Percentiles rank a stretch among this genome's conserved stretches.
These are phyloP conservation scores for Caenorhabditis macrosperma DNA, from an alignment of 2,888 invertebrate genomes.

Conservation along the genomic window DNA sequence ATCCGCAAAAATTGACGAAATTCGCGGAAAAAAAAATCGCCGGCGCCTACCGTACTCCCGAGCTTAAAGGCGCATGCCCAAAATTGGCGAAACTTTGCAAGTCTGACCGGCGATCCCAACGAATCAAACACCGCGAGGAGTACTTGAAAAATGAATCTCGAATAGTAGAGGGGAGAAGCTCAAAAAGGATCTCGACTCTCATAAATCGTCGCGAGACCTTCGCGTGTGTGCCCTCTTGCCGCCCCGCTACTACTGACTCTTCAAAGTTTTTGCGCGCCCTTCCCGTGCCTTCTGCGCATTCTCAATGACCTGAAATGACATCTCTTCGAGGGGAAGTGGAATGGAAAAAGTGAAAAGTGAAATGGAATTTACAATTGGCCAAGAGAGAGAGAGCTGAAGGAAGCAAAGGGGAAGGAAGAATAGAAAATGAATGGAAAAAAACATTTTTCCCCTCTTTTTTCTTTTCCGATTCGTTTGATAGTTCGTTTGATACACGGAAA, in stretches of 20 bases:
- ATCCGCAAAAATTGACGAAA: too few species aligned
- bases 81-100: too few species aligned
- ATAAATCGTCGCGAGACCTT: constrained; percentile 10
- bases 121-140: too few species aligned
- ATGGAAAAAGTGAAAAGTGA: constrained; percentile 26
- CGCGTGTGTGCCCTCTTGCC: not conserved
- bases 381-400: not conserved
- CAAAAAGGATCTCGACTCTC: constrained; percentile 6
- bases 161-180: not conserved
- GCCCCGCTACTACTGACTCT: not conserved
- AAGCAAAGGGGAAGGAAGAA: not conserved
- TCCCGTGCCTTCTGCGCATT: not conserved
- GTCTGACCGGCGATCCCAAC: too few species aligned
- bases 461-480: too few species aligned
- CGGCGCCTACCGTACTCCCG: too few species aligned
- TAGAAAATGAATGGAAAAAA: not conserved
- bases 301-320: constrained; percentile 18
- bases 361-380: constrained; percentile 37
- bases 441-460: not conserved
- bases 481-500: too few species aligned
- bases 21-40: too few species aligned
- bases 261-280: not conserved
- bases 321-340: constrained; percentile 9
- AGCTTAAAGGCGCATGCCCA: too few species aligned
- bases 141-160: too few species aligned